Conservation (phyloP, 2,797 vertebrate species). For the Acanthurus tractus region DNA sequence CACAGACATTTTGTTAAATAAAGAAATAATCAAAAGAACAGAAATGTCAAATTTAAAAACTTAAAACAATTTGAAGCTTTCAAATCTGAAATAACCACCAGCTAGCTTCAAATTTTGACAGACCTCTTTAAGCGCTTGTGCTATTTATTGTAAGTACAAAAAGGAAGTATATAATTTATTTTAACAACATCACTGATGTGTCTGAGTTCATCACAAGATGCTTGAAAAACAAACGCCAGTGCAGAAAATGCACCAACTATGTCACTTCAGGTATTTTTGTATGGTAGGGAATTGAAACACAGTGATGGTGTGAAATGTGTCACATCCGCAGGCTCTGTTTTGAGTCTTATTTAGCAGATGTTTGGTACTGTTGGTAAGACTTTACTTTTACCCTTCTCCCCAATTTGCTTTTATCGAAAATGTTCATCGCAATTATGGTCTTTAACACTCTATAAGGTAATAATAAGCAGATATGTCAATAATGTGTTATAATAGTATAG, state of each 20-base stretch:
- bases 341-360: not conserved
- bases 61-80: too few species aligned
- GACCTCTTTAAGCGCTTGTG: not conserved
- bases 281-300: not conserved
- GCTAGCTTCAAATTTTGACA: not conserved
- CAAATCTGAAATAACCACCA: not conserved
- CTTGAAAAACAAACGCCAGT: not conserved
- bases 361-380: not conserved
- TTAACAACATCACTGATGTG: not conserved
- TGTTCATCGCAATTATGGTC: not conserved
- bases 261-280: not conserved
- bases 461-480: not conserved
- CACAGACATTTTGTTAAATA: not conserved
- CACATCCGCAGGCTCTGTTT: slow-evolving; percentile 5
- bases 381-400: not conserved
- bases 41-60: too few species aligned
- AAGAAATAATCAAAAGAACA: not conserved
- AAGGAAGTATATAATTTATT: not conserved
- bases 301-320: slow-evolving; percentile 23
- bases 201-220: not conserved
- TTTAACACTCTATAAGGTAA: not conserved
- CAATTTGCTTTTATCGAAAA: not conserved
- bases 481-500: too few species aligned
- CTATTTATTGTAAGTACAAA: slow-evolving; percentile 2
- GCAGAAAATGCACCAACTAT: too few species aligned